Conservation (phyloP, 2,797 vertebrate species). For the Rhabdomys pumilio region DNA sequence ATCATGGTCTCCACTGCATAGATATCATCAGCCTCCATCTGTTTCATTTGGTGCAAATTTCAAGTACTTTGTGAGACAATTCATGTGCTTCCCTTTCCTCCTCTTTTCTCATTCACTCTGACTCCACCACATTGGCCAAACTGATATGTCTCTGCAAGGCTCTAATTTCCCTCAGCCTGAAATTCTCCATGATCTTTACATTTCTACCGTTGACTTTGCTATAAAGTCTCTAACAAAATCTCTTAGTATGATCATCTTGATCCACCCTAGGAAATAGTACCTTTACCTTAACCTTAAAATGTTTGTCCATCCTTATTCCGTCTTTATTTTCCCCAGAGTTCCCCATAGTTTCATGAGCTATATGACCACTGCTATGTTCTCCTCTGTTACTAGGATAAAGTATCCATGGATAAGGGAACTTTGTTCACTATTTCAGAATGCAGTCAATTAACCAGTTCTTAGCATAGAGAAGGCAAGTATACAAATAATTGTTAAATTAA, state of each 20-base stretch:
- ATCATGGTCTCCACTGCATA: background rate
- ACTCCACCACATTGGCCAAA: background rate
- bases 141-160: background rate
- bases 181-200: background rate
- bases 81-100: rapidly evolving
- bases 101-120: background rate
- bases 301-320: background rate
- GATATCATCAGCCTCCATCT: background rate
- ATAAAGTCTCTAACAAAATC: background rate
- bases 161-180: background rate
- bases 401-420: background rate
- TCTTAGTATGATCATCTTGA: background rate
- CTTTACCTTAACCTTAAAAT: background rate
- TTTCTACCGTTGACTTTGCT: background rate
- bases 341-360: background rate
- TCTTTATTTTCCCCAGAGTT: background rate
- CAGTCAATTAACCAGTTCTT: background rate
- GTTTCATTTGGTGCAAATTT: background rate
- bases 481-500: background rate
- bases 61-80: background rate
- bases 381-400: background rate
- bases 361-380: background rate
- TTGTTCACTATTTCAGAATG: background rate
- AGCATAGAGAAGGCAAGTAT: background rate
- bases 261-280: background rate